phyloP scores from a whole-genome alignment of 2,888 invertebrate species.

The Melitaea athalia region DNA sequence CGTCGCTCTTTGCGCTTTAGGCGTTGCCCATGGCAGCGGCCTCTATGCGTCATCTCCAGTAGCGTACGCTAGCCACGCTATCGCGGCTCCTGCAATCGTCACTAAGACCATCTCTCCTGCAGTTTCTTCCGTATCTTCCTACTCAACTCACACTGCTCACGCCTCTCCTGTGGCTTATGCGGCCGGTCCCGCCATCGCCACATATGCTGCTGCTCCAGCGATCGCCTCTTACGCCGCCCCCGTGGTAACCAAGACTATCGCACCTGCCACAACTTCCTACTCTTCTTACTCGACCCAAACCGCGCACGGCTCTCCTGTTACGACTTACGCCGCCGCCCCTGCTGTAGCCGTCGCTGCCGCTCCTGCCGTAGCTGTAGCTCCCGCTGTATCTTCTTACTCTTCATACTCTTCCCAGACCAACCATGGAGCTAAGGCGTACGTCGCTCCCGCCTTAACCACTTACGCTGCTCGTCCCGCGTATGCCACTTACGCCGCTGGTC shows the following conservation, averaged over 20 bases:
- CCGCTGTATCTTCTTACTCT: constrained; percentile 45
- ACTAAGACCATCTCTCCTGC: constrained; percentile 67
- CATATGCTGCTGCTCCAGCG: constrained; percentile 56
- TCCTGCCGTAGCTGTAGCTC: constrained; percentile 26
- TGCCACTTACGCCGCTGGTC: constrained; percentile 52
- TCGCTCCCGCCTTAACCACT: constrained; percentile 54
- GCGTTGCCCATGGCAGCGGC: constrained; percentile 82
- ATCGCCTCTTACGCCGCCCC: constrained; percentile 28
- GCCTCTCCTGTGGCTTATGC: constrained; percentile 33
- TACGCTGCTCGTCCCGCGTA: constrained; percentile 48
- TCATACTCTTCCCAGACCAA: constrained; percentile 48
- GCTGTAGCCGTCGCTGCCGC: constrained; percentile 29
- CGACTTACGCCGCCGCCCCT: constrained; percentile 43
- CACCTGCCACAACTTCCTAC: constrained; percentile 41
- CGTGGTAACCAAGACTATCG: constrained; percentile 44
- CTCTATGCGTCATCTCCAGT: constrained; percentile 72
- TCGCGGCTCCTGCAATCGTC: constrained; percentile 66
- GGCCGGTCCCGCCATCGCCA: constrained; percentile 36
- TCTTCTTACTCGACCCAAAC: constrained; percentile 44
- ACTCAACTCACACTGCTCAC: constrained; percentile 52
- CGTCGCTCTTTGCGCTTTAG: constrained; percentile 82
- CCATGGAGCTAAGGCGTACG: constrained; percentile 43
- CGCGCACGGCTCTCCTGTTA: constrained; percentile 43
- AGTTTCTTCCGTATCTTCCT: constrained; percentile 56
- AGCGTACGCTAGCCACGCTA: constrained; percentile 72